These are phyloP conservation scores for Drosophila dives DNA, from an alignment of 2,888 invertebrate species.

Conservation along the genomic window DNA sequence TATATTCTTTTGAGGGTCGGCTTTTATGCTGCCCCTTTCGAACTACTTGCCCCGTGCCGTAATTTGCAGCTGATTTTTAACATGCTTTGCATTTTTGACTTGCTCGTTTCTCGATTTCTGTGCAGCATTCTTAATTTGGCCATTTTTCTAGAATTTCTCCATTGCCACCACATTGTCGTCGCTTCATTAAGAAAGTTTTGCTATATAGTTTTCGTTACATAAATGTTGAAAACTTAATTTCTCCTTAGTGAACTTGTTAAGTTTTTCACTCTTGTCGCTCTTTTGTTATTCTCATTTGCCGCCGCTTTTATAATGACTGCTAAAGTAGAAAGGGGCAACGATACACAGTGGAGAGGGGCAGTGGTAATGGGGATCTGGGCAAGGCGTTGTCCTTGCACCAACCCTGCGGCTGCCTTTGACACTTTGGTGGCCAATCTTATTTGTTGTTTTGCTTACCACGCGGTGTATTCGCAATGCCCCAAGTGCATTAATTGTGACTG, in stretches of 20 bases:
- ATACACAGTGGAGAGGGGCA: background rate
- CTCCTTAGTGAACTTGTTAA: conserved; percentile 80
- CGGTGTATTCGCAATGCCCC: conserved; percentile 32
- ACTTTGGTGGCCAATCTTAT: conserved; percentile 55
- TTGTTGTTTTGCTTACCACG: conserved; percentile 10
- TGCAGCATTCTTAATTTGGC: conserved; percentile 8
- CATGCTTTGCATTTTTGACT: conserved; percentile 3
- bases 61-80: conserved; percentile 11
- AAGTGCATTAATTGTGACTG: conserved; percentile 66
- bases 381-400: conserved; percentile 1
- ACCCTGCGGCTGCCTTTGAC: conserved; percentile 66
- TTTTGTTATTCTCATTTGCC: conserved; percentile 47
- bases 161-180: conserved; percentile 76
- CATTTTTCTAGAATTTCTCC: conserved; percentile 44
- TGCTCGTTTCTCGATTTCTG: background rate
- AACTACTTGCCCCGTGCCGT: background rate
- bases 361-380: background rate
- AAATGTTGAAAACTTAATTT: conserved; percentile 79
- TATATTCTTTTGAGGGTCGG: background rate
- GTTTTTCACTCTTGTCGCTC: conserved; percentile 53
- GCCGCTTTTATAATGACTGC: conserved; percentile 60
- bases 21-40: background rate
- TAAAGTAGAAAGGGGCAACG: background rate
- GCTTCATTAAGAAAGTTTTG: conserved; percentile 77
- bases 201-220: conserved; percentile 78